These are phyloP conservation scores for Drosophila baimaii DNA, from an alignment of 1,140 invertebrate genomes.

Conservation along the genomic window DNA sequence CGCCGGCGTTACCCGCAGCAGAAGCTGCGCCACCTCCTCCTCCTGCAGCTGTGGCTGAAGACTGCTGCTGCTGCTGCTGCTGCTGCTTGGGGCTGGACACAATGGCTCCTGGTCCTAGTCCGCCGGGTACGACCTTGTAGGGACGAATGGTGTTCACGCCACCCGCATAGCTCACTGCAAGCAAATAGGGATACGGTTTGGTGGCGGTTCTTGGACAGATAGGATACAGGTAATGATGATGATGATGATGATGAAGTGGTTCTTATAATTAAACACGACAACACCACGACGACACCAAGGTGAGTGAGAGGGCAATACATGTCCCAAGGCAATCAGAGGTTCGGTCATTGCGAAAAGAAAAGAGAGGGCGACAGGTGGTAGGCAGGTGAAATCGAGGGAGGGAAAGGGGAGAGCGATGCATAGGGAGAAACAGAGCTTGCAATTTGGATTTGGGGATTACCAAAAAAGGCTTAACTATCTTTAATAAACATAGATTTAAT, in stretches of 20 bases:
- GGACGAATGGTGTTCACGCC: constrained; percentile 35
- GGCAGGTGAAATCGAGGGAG: not conserved
- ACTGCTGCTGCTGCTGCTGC: constrained; percentile 2
- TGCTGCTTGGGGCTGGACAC: not conserved
- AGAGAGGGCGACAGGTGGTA: not conserved
- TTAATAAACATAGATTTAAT: no score
- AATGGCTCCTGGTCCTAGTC: not conserved
- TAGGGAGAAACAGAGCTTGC: not conserved
- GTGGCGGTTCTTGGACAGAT: constrained; percentile 8
- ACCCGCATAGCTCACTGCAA: constrained; percentile 70
- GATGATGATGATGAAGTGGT: constrained; percentile 2
- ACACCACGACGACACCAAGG: not conserved
- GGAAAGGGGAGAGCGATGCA: not conserved
- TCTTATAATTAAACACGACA: constrained; percentile 7
- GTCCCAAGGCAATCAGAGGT: no score
- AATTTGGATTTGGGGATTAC: not conserved
- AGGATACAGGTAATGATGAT: not conserved
- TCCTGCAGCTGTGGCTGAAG: not conserved
- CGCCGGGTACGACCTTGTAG: constrained; percentile 24
- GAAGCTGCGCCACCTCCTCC: constrained; percentile 8
- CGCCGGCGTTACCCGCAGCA: not conserved
- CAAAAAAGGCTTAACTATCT: no score
- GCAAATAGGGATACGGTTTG: constrained; percentile 21
- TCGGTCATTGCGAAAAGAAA: not conserved
- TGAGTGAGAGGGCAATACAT: constrained; percentile 2